Base-by-base conservation (phyloP, 2,888 invertebrate species). In the Drosophila monieri region DNA sequence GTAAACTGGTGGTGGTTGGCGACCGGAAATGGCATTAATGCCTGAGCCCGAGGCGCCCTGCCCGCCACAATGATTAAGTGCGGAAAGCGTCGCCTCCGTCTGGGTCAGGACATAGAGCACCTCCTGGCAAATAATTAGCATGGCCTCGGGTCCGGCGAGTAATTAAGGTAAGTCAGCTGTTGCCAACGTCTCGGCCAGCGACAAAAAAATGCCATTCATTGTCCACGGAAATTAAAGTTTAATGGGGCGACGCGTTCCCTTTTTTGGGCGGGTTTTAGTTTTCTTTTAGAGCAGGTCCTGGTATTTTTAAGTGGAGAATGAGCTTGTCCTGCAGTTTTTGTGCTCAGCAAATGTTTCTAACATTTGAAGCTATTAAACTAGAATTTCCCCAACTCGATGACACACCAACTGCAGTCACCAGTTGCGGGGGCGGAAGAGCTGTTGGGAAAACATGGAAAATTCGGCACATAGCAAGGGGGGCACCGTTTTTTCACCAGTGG, bases 101-200 rank as follows among this genome's bases (percentile, higher is more conserved):
- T 69, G 62, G 61, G 21, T 54, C 32, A 32, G 35, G 23, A 18
- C 57, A 52, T 46, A 64, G 55, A 76, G 68, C 68, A 69, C 51
- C 15, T 18, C 64, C 54, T 70, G 84, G 80, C 76, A 85, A 84
- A 84, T 84, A 84, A 84, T 88, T 88, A 84, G 86, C 84, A 72
- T 74, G 58, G 66, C 80, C 73, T 27, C 54, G 54, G 79, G 56
- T 68, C 58, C 70, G 47, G 69, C 71, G 78, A 78, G 88, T 88
- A 88, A 84, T 84, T 88, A 84, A 88, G 86, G 79, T 76, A 79
- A 77, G 74, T 87, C 79, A 87, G 79, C 87, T 81, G 79, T 69
- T 81, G 66, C 51, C 72, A 59, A 12, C 54, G 58, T 32, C 73
- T 48, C 59, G 48, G 12, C 8, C n/a, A 10, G 41, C 30, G 15